phyloP scores from a whole-genome alignment of 2,113 vertebrate species.

The Podarcis raffonei region DNA sequence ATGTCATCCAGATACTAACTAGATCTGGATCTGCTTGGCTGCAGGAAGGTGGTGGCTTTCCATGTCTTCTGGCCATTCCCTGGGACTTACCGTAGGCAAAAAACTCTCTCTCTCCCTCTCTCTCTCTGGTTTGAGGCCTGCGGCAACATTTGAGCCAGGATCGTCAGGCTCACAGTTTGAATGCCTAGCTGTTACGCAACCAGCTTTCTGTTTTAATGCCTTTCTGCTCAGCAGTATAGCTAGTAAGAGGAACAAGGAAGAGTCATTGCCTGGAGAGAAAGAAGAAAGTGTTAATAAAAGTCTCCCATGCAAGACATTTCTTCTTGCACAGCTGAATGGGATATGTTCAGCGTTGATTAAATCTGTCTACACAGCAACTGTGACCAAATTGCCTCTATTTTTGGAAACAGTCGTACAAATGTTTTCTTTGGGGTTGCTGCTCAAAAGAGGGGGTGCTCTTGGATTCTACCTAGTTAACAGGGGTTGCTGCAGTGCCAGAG shows the following conservation, averaged over 20 bases:
- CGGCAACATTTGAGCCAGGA: not conserved
- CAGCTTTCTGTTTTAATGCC: not conserved
- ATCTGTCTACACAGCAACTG: constrained; percentile 59
- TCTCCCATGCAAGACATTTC: constrained; percentile 39
- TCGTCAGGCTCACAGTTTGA: not conserved
- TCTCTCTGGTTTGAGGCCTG: not conserved
- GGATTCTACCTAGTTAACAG: not conserved
- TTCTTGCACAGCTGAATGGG: constrained; percentile 17
- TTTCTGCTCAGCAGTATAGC: not conserved
- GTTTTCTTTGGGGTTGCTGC: constrained; percentile 4
- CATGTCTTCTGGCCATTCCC: too few relatives aligned
- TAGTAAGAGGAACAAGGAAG: not conserved
- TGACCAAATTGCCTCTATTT: constrained; percentile 33
- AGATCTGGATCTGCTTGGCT: too few relatives aligned
- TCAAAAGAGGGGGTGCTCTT: not conserved
- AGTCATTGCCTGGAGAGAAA: constrained; percentile 2
- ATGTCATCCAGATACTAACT: too few relatives aligned
- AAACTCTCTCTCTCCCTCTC: not conserved
- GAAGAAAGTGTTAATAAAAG: constrained; percentile 1
- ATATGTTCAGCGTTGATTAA: constrained; percentile 37
- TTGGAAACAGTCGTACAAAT: constrained; percentile 24
- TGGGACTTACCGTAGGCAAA: too few relatives aligned
- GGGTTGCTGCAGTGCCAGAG: constrained; percentile 12
- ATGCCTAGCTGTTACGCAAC: not conserved
- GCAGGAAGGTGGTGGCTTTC: too few relatives aligned